Evolutionary conservation across 37 sponge, comb jelly and placozoan genomes (phyloP), one percentile per base, ranked within the genome.

Genomic region (Ianthella basta): DNA sequence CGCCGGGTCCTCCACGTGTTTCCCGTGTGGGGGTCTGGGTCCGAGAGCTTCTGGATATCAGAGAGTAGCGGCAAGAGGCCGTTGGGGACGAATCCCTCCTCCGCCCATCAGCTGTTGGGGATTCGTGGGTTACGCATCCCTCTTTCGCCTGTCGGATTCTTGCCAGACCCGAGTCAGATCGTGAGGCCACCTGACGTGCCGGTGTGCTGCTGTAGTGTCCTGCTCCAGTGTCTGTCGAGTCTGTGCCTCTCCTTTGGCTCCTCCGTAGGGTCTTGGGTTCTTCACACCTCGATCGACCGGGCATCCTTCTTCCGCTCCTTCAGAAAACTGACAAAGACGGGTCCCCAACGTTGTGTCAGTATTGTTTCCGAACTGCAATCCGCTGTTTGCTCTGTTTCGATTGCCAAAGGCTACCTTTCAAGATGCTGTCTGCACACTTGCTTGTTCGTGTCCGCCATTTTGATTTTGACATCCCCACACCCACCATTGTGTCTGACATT

Each of bases 41-140:
- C 68, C 68, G 68, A 66, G 68, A 66, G n/a, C n/a, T n/a, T n/a
- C n/a, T n/a, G n/a, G n/a, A n/a, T n/a, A n/a, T n/a, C n/a, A n/a
- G n/a, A n/a, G 23, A 23, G 27, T 66, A 66, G 68, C 27, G 27
- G 68, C 68, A 23, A 66, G 68, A 66, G 68, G 68, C 68, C 68
- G 68, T 66, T 66, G 68, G 68, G 68, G 68, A 66, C 23, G 68
- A 15, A 24, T 66, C 68, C 68, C 68, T 66, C 68, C 23, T 66
- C 68, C 68, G 68, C 68, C 68, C 68, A 66, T 66, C 68, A 66
- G 68, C 68, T n/a, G 68, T 66, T 66, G 68, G 68, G 68, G 68
- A n/a, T 15, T 24, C 68, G 68, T 27, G 59, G 18, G 59, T 20
- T 57, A 18, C 18, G 59, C 18, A 13, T n/a, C 68, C 68, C 68